phyloP scores from a whole-genome alignment of 2,113 vertebrate species.

The Herpailurus yagouaroundi region DNA sequence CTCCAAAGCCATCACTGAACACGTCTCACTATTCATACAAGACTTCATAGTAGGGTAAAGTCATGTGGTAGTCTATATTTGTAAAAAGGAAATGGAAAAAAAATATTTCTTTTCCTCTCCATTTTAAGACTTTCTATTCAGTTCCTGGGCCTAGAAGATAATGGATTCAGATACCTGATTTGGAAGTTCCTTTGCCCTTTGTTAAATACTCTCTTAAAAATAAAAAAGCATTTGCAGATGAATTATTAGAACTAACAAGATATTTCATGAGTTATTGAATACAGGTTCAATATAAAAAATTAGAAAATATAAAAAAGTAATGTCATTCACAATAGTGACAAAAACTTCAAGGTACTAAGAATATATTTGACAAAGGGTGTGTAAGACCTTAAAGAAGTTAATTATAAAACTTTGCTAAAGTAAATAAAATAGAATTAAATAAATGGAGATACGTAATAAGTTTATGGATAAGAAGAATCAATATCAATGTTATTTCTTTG shows the following conservation, averaged over 20 bases:
- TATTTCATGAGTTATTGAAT: neutral
- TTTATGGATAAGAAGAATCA: neutral
- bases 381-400: neutral
- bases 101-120: neutral
- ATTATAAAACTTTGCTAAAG: neutral
- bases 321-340: neutral
- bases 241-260: neutral
- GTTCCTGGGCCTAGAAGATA: constrained; percentile 25
- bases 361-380: neutral
- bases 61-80: neutral
- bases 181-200: constrained; percentile 29
- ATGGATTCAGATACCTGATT: neutral
- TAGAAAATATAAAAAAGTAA: neutral
- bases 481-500: neutral
- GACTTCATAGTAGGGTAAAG: neutral
- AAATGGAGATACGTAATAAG: neutral
- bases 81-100: neutral
- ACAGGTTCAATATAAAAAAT: constrained; percentile 30
- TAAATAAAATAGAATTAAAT: constrained; percentile 35
- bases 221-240: neutral
- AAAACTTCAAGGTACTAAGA: constrained; percentile 8
- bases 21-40: neutral
- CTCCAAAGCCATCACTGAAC: neutral
- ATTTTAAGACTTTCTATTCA: constrained; percentile 14
- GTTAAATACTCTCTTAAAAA: constrained; percentile 16